Evolutionary conservation across 1,140 invertebrate genomes (phyloP).

Genomic region (Zaprionus vittiger): DNA sequence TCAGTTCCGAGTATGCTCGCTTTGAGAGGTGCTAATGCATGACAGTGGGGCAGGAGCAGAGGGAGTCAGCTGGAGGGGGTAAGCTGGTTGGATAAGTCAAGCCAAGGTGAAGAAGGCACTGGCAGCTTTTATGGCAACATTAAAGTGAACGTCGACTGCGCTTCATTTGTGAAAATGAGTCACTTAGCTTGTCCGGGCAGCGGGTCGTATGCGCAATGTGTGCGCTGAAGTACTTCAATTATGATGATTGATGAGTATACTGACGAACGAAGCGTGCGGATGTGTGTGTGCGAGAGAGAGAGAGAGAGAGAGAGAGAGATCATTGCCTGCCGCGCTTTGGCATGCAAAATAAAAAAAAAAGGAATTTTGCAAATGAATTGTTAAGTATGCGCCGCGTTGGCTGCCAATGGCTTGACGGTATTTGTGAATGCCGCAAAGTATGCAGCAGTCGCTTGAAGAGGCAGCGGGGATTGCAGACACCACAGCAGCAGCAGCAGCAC

Average conservation of each 20-base stretch:
- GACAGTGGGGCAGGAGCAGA: not conserved
- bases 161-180: constrained; percentile 67
- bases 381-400: constrained; percentile 51
- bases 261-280: constrained; percentile 9
- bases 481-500: not conserved
- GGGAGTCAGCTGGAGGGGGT: not conserved
- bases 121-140: constrained; percentile 36
- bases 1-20: not conserved
- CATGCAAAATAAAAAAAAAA: constrained; percentile 71
- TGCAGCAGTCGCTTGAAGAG: constrained; percentile 23
- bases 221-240: constrained; percentile 69
- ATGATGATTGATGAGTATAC: constrained; percentile 79
- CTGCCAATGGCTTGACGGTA: constrained; percentile 36
- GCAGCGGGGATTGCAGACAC: not conserved
- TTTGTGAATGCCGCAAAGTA: constrained; percentile 48
- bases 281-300: not conserved
- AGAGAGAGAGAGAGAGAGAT: not conserved
- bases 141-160: constrained; percentile 29
- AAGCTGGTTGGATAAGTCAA: not conserved
- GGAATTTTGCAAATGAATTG: constrained; percentile 70
- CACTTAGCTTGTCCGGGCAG: constrained; percentile 35
- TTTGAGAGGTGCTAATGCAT: constrained; percentile 22
- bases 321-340: constrained; percentile 39
- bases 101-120: constrained; percentile 4
- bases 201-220: constrained; percentile 55